Evolutionary conservation across 2,113 vertebrate species (phyloP).

Genomic region (Pantherophis guttatus): DNA sequence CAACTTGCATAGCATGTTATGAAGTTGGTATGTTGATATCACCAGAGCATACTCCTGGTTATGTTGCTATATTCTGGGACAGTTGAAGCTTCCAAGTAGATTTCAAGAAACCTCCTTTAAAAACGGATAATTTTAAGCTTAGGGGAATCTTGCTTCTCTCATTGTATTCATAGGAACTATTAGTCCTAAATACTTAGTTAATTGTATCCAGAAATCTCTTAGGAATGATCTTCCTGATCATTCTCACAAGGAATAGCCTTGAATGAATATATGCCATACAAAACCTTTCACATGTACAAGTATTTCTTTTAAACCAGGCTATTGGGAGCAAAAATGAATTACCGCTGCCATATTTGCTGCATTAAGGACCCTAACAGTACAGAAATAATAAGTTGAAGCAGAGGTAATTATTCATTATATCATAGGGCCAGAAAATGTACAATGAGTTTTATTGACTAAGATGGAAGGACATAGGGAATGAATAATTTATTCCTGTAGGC

Average conservation of each 20-base stretch:
- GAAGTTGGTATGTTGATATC: not conserved
- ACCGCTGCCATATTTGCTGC: not conserved
- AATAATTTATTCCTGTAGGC: not conserved
- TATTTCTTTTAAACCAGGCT: constrained; percentile 49
- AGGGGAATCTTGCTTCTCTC: constrained; percentile 27
- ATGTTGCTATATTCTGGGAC: not conserved
- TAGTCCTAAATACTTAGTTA: not conserved
- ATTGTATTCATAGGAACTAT: not conserved
- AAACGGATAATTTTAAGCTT: not conserved
- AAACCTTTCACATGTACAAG: constrained; percentile 53
- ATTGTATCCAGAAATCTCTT: not conserved
- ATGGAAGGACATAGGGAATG: not conserved
- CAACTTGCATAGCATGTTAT: not conserved
- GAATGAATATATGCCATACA: constrained; percentile 53
- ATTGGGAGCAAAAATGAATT: not conserved
- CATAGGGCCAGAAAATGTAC: not conserved
- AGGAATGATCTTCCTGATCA: constrained; percentile 30
- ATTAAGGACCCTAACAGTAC: not conserved
- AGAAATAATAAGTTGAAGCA: not conserved
- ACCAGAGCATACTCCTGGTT: not conserved
- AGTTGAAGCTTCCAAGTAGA: not conserved
- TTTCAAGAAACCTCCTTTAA: not conserved
- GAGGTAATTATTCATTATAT: not conserved
- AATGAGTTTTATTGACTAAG: constrained; percentile 1
- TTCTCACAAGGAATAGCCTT: constrained; percentile 49